These are phyloP conservation scores for Propithecus perrieri DNA, from an alignment of 2,797 vertebrate species.

Conservation along the genomic window DNA sequence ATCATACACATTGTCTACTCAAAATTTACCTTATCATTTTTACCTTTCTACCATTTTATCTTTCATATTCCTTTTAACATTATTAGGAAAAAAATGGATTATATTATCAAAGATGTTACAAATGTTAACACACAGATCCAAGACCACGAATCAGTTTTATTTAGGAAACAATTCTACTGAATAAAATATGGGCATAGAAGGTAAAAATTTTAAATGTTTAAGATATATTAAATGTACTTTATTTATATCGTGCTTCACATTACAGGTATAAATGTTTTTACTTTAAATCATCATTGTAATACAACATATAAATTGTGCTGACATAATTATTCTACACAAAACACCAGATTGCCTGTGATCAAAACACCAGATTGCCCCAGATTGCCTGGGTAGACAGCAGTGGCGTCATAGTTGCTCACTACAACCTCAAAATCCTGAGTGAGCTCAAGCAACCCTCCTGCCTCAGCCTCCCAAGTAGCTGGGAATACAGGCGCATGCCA, in stretches of 20 bases:
- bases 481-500: too few relatives aligned
- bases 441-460: too few relatives aligned
- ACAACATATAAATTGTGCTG: background rate
- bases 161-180: conserved; percentile 10
- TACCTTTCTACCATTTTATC: background rate
- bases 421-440: too few relatives aligned
- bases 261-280: background rate
- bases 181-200: background rate
- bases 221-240: background rate
- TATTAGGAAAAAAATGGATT: background rate
- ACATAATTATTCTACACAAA: background rate
- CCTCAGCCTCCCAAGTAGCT: too few relatives aligned
- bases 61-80: conserved; percentile 27
- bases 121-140: background rate
- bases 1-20: background rate
- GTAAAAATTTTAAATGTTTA: background rate
- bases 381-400: too few relatives aligned
- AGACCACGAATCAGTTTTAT: background rate
- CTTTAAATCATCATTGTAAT: conserved; percentile 5
- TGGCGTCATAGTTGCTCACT: too few relatives aligned
- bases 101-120: background rate
- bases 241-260: background rate
- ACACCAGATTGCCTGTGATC: background rate
- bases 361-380: too few relatives aligned
- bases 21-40: background rate